These are phyloP conservation scores for Sesia bembeciformis DNA, from an alignment of 2,888 invertebrate species.

Conservation along the genomic window DNA sequence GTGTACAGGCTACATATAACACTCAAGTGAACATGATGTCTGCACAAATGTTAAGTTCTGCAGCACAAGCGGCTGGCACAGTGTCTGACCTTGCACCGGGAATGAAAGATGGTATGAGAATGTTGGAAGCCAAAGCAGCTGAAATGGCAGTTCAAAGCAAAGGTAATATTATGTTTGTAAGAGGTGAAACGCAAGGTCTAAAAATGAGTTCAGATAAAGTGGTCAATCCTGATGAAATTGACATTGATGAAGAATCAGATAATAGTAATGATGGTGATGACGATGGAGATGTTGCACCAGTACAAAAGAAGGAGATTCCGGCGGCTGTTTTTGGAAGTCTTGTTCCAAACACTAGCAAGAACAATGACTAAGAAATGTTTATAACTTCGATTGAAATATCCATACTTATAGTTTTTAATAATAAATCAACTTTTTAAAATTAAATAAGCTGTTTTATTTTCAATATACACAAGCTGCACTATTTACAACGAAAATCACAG, in stretches of 20 bases:
- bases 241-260: constrained; percentile 84
- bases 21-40: constrained; percentile 99
- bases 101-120: constrained; percentile 89
- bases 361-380: constrained; percentile 10
- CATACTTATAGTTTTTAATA: constrained; percentile 3
- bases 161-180: constrained; percentile 87
- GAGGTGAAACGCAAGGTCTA: constrained; percentile 88
- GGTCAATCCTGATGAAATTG: constrained; percentile 90
- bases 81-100: constrained; percentile 83
- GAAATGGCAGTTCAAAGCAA: constrained; percentile 76
- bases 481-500: constrained; percentile 62
- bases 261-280: constrained; percentile 76
- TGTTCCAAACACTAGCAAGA: constrained; percentile 36
- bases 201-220: constrained; percentile 79
- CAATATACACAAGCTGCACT: constrained; percentile 32
- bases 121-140: constrained; percentile 88
- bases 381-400: neutral
- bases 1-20: constrained; percentile 98
- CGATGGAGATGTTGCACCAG: constrained; percentile 78
- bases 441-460: constrained; percentile 31
- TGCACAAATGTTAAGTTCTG: constrained; percentile 94
- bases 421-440: constrained; percentile 40
- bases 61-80: constrained; percentile 77
- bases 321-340: constrained; percentile 93
- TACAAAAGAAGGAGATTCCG: constrained; percentile 90